Evolutionary conservation across 2,888 invertebrate genomes (phyloP).

Genomic region (Drosophila ochracea): DNA sequence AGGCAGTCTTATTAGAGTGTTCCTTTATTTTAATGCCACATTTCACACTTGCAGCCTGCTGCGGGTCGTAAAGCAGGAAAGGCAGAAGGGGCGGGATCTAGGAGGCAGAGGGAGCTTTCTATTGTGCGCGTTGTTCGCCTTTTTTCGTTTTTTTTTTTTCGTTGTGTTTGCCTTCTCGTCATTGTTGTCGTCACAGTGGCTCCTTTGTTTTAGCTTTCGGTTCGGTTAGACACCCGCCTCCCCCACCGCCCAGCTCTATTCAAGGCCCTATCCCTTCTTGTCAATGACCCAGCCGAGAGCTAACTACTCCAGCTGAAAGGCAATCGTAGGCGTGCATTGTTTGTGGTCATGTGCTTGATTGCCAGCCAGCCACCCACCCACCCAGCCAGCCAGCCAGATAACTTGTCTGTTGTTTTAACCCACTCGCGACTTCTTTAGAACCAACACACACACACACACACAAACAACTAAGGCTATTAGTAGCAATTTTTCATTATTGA

Average conservation of each 20-base stretch:
- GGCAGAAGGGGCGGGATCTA: neutral
- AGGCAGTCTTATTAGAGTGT: constrained; percentile 76
- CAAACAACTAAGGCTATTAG: constrained; percentile 43
- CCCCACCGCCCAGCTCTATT: neutral
- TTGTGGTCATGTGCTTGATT: constrained; percentile 28
- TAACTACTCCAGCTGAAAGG: constrained; percentile 53
- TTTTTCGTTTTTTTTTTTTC: constrained; percentile 21
- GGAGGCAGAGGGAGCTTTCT: neutral
- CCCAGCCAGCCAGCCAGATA: neutral
- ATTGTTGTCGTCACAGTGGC: constrained; percentile 43
- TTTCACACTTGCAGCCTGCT: constrained; percentile 55
- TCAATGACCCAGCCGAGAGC: constrained; percentile 35
- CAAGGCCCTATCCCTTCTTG: constrained; percentile 4
- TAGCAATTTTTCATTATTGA: constrained; percentile 56
- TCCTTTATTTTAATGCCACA: constrained; percentile 79
- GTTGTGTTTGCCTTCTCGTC: constrained; percentile 34
- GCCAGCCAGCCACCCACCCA: neutral
- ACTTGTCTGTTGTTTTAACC: constrained; percentile 42
- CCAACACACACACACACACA: constrained; percentile 8
- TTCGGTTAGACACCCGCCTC: neutral
- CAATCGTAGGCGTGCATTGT: constrained; percentile 47
- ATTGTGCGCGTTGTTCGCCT: constrained; percentile 44
- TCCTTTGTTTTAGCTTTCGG: constrained; percentile 62
- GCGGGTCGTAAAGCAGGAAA: neutral
- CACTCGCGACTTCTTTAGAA: constrained; percentile 32